Base-by-base conservation (phyloP, 2,113 vertebrate species). In the Spheniscus mendiculus region DNA sequence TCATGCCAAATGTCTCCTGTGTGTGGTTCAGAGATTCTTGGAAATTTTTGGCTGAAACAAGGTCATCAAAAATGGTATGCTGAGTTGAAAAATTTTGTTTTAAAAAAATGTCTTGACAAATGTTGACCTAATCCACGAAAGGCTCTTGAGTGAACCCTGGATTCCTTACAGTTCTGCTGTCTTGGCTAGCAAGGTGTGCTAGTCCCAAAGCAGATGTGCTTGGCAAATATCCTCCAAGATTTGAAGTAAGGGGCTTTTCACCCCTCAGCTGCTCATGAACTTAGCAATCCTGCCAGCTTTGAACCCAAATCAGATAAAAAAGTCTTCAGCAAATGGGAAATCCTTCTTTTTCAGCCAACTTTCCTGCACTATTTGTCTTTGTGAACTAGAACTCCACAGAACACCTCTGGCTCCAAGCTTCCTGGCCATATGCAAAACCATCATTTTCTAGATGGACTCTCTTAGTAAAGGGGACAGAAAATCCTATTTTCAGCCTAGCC, bases 161-260 rank as follows among this genome's bases (percentile, higher is more conserved):
- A 77, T 32, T 92, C 34, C 58, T 95, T 70, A 85, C 53, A 73
- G 58, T 76, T 94, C 87, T 95, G 95, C 92, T 94, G 74, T 62
- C 90, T 97, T 97, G 93, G 90, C 93, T 94, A 83, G 87, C 74
- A 88, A 95, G 90, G 93, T 95, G 85, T 93, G 71, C 74, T 95
- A 79, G 58, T 96, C 95, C 93, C 90, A 92, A 16, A 73, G 78
- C 90, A 93, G 70, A 97, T 69, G 82, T 83, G 90, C 58, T 96
- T 97, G 92, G 96, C 95, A 97, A 78, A 95, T 62, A 50, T 86
- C 63, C 74, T 62, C 45, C 66, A 85, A 86, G 58, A 83, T 80
- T 85, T 90, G 36, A 95, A 93, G n/a, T 63, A 70, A 93, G 38
- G 62, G 53, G 49, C 42, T 93, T 97, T 94, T 95, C 62, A 90